phyloP scores from a whole-genome alignment of 2,888 invertebrate species.

The Autographa pulchrina region DNA sequence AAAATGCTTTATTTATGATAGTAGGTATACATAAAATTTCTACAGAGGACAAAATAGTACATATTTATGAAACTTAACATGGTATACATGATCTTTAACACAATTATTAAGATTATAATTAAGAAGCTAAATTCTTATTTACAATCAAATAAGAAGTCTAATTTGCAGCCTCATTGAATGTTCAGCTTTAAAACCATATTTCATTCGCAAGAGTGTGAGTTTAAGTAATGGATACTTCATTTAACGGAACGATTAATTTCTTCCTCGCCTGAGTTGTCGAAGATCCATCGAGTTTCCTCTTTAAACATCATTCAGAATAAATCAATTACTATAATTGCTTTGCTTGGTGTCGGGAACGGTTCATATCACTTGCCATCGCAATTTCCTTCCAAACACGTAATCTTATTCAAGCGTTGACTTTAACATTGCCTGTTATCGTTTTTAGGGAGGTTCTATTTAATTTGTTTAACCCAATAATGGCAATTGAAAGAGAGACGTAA shows the following conservation, averaged over 20 bases:
- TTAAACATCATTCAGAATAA: slow-evolving; percentile 59
- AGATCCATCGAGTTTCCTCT: slow-evolving; percentile 55
- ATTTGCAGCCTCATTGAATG: background rate
- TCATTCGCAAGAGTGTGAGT: background rate
- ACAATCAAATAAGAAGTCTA: too few species aligned
- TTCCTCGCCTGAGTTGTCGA: slow-evolving; percentile 39
- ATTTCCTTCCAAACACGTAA: slow-evolving; percentile 15
- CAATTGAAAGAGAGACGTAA: background rate
- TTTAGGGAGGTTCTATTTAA: background rate
- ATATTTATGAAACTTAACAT: too few species aligned
- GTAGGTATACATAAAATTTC: too few species aligned
- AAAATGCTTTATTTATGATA: too few species aligned
- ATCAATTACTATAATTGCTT: slow-evolving; percentile 65
- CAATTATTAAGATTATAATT: too few species aligned
- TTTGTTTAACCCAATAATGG: slow-evolving; percentile 9
- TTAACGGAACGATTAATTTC: slow-evolving; percentile 22
- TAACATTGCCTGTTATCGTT: background rate
- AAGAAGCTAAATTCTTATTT: too few species aligned
- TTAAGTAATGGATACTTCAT: background rate
- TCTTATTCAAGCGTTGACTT: slow-evolving; percentile 8
- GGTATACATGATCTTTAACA: too few species aligned
- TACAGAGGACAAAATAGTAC: too few species aligned
- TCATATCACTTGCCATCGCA: slow-evolving; percentile 42
- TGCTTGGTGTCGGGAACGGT: slow-evolving; percentile 33
- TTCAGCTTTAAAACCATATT: background rate